These are phyloP conservation scores for Drosophila micromelanica DNA, from an alignment of 1,140 invertebrate species.

Conservation along the genomic window DNA sequence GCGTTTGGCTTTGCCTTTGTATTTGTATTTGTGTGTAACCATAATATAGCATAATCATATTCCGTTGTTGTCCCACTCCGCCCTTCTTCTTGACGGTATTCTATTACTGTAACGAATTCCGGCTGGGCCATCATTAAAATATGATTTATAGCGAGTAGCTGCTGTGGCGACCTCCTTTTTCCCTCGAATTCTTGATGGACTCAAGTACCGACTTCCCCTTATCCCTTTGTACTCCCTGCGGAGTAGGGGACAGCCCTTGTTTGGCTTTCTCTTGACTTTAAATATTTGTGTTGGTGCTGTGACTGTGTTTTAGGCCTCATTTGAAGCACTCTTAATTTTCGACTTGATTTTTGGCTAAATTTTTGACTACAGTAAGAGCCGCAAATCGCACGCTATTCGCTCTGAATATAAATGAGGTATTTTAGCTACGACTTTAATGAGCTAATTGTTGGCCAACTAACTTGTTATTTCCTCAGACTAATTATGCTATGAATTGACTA, in stretches of 20 bases:
- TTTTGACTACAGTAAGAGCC: conserved; percentile 13
- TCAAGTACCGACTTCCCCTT: conserved; percentile 31
- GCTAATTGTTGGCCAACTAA: conserved; percentile 6
- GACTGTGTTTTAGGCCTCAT: conserved; percentile 28
- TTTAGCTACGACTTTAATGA: conserved; percentile 43
- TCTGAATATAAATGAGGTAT: conserved; percentile 60
- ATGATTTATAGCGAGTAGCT: conserved; percentile 66
- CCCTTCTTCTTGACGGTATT: conserved; percentile 46
- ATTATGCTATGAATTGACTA: conserved; percentile 38
- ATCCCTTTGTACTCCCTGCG: conserved; percentile 19
- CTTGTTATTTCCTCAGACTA: conserved; percentile 29
- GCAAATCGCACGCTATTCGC: conserved; percentile 33
- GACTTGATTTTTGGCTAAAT: conserved; percentile 4
- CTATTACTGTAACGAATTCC: conserved; percentile 70
- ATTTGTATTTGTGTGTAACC: conserved; percentile 26
- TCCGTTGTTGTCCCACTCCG: conserved; percentile 3
- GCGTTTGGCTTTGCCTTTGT: conserved; percentile 17
- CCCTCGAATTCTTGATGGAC: conserved; percentile 42
- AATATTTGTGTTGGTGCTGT: conserved; percentile 32
- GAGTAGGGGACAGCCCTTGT: not conserved
- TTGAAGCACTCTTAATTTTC: conserved; percentile 41
- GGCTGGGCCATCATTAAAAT: conserved; percentile 72
- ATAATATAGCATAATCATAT: conserved; percentile 39
- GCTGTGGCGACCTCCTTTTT: conserved; percentile 21
- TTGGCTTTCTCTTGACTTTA: conserved; percentile 47